Conservation (phyloP, 2,797 vertebrate genomes). For the Pitangus sulphuratus region DNA sequence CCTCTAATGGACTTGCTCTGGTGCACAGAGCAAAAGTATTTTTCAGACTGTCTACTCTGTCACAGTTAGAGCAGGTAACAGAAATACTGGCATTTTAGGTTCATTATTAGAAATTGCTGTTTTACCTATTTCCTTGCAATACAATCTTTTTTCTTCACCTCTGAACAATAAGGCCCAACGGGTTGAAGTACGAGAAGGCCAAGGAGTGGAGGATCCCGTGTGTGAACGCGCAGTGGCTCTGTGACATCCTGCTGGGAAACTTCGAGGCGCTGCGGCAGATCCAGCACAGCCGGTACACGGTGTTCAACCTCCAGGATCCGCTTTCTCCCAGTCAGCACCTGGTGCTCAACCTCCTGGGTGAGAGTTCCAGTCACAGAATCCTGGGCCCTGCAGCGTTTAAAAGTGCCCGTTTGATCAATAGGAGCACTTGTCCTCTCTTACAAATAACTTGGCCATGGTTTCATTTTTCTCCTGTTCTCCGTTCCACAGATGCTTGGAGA, state of each 20-base stretch:
- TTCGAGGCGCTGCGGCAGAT: constrained; percentile 92
- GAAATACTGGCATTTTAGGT: not conserved
- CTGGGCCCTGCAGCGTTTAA: not conserved
- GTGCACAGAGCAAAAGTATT: rapidly evolving
- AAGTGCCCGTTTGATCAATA: not conserved
- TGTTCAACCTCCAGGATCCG: constrained; percentile 87
- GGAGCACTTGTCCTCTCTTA: rapidly evolving
- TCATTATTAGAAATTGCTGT: not conserved
- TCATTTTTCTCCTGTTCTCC: not conserved
- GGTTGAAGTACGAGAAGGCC: constrained; percentile 95
- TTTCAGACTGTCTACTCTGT: not conserved
- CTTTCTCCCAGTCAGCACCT: constrained; percentile 89
- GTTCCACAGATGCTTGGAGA: constrained; percentile 86
- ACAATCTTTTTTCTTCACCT: not conserved
- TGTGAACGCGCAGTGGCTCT: constrained; percentile 95
- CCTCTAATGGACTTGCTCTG: not conserved
- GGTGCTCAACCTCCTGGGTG: constrained; percentile 89
- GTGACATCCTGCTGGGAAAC: constrained; percentile 92
- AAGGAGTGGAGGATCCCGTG: constrained; percentile 97
- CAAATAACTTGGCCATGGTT: rapidly evolving
- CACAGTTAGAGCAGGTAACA: not conserved
- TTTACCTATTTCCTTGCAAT: not conserved
- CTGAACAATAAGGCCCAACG: constrained; percentile 80
- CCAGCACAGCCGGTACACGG: constrained; percentile 88
- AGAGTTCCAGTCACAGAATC: not conserved